Evolutionary conservation across 2,797 vertebrate genomes (phyloP), one percentile per base, ranked within the genome.

Genomic region (Kryptopterus vitreolus): DNA sequence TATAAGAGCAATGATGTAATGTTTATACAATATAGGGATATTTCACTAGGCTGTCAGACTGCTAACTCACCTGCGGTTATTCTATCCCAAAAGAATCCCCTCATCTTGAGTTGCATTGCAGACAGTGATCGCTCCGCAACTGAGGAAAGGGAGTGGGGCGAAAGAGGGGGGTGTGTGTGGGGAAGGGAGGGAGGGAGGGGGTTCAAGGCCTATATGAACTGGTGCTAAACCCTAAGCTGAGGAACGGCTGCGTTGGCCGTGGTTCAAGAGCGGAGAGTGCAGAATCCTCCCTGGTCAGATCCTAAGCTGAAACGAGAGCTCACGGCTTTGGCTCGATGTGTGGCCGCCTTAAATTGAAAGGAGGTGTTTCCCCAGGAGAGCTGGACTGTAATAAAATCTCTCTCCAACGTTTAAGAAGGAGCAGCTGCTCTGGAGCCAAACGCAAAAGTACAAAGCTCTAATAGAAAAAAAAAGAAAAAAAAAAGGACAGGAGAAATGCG

Each of bases 1-100:
- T 91, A 91, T 88, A 85, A 86, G 76, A 61, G 53, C 80, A 87
- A 70, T 93, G 90, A 93, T 89, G 91, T 91, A 91, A 93, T 93
- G 91, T 93, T 94, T 93, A 85, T 91, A 91, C 90, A 91, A 89
- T 89, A 91, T 89, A 90, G 90, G 89, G 86, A 89, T 90, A 92
- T 91, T 92, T 92, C 87, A 90, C 87, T 86, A 90, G 81, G 83
- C 90, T 93, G 92, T 94, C 91, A 93, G 87, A 88, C 87, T 86
- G 84, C 84, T 77, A 89, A 88, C 89, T 93, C 92, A 93, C 92
- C 92, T 93, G 92, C 86, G 81, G 91, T 91, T 92, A 90, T 93
- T 89, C 90, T 90, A 90, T 89, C 86, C 81, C 85, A 80, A 88
- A 91, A 89, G 90, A 93, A 91, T 92, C 90, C 87, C 87, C 10